Base-by-base conservation (phyloP, 2,797 vertebrate species). In the Nyctalus aviator region DNA sequence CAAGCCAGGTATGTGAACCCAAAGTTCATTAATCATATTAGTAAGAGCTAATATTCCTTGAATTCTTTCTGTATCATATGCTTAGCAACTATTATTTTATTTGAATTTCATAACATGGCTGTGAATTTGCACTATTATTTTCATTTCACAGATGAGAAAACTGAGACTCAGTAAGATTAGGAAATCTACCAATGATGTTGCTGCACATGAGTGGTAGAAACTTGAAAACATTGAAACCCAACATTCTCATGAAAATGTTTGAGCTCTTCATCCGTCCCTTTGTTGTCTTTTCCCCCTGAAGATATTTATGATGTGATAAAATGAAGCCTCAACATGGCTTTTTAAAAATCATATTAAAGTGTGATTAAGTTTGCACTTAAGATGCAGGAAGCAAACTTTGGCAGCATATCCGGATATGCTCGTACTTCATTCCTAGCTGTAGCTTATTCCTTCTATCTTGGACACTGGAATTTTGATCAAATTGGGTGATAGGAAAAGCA, bases 401-500 rank as follows among this genome's bases (percentile, higher is more conserved):
- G 59, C 59, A 77, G 44, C 23, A 0, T 7, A 17, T 71, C 23
- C 13, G 41, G 73, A 12, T 69, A 14, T 3, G 53, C 84, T 66
- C 53, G 84, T 66, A 48, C 91, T 35, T 90, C 75, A 30, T 48
- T 79, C 30, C 32, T 95, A 53, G 46, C 35, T 85, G 59, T 53
- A n/a, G 69, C 32, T 91, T 68, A 14, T 87, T 85, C 20, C 25
- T 89, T 15, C 96, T 97, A 97, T 97, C 94, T 96, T 95, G 96
- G 96, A 89, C 97, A 96, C 96, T 96, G 98, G 97, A 97, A 97
- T 98, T 96, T 97, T 98, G 97, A 97, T 97, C 92, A 95, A 94
- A 90, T 14, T 98, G 97, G 98, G 68, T 98, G 98, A 99, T 97
- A 97, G 97, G 97, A 98, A 98, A 98, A 98, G 97, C 95, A 27